Percentiles rank a stretch among this genome's conserved stretches.
These are phyloP conservation scores for Apogon talboti DNA, from an alignment of 2,797 vertebrate genomes.

Conservation along the genomic window DNA sequence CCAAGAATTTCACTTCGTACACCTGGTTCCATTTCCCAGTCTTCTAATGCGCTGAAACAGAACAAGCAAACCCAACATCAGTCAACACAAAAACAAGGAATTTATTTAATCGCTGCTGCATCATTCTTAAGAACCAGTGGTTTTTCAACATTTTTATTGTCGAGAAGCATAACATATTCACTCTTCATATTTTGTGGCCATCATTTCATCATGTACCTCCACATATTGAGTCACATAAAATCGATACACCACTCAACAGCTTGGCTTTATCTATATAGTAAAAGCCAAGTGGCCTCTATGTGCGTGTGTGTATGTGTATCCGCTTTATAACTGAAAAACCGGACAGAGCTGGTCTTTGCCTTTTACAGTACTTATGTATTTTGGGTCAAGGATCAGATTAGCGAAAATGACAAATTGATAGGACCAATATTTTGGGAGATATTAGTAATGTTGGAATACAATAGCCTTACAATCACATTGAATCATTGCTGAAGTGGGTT, in stretches of 20 bases:
- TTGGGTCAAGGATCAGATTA: too few relatives aligned
- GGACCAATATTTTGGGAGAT: too few relatives aligned
- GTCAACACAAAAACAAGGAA: conserved; percentile 7
- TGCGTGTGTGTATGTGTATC: too few relatives aligned
- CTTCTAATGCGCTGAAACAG: conserved; percentile 54
- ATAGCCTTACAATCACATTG: too few relatives aligned
- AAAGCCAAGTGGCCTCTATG: too few relatives aligned
- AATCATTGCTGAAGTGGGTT: too few relatives aligned
- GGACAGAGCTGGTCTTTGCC: too few relatives aligned
- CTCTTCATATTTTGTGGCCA: conserved; percentile 10
- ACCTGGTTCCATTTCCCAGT: conserved; percentile 18
- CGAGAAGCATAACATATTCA: conserved; percentile 26
- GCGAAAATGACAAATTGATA: too few relatives aligned
- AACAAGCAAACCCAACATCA: conserved; percentile 1
- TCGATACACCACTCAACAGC: conserved; percentile 19
- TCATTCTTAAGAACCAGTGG: conserved; percentile 4
- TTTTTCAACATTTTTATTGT: conserved; percentile 8
- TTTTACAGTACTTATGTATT: too few relatives aligned
- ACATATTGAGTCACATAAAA: conserved; percentile 30
- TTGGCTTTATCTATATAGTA: conserved; percentile 27
- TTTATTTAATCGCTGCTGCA: conserved; percentile 20
- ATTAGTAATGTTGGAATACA: too few relatives aligned
- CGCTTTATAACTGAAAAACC: too few relatives aligned
- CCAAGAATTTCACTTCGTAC: conserved; percentile 3
- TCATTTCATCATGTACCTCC: conserved; percentile 14